phyloP scores from a whole-genome alignment of 2,888 invertebrate genomes.

The Tanaodytes sp. region DNA sequence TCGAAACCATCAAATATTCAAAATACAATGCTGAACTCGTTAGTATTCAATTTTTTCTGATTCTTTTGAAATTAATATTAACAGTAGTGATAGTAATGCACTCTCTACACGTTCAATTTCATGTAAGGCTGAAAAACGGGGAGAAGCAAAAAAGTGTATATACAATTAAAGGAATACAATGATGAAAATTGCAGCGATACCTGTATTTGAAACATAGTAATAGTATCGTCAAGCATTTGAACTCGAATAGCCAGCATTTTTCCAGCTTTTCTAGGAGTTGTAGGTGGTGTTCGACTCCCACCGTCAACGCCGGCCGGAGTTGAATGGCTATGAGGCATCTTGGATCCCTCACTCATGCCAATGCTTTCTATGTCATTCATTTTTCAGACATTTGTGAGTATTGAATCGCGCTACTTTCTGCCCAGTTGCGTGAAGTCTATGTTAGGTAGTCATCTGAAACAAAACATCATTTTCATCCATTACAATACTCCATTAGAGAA shows the following conservation, averaged over 20 bases:
- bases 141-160: no score
- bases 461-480: conserved; percentile 12
- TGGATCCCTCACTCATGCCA: conserved; percentile 74
- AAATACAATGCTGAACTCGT: no score
- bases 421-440: conserved; percentile 36
- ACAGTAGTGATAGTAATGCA: no score
- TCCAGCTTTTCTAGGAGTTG: conserved; percentile 87
- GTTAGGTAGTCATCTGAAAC: conserved; percentile 64
- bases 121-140: no score
- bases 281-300: conserved; percentile 82
- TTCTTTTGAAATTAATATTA: no score
- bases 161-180: no score
- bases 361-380: conserved; percentile 70
- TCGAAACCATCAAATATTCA: no score
- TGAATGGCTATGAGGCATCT: conserved; percentile 89
- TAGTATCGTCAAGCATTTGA: conserved; percentile 90
- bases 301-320: conserved; percentile 89
- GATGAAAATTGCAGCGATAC: conserved; percentile 74
- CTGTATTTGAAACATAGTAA: conserved; percentile 94
- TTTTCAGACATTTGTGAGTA: conserved; percentile 57
- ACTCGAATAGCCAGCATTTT: conserved; percentile 91
- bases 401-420: conserved; percentile 40
- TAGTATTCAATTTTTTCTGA: no score
- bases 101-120: no score
- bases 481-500: no score